phyloP scores from a whole-genome alignment of 2,113 vertebrate genomes.

The Erythrolamprus reginae region DNA sequence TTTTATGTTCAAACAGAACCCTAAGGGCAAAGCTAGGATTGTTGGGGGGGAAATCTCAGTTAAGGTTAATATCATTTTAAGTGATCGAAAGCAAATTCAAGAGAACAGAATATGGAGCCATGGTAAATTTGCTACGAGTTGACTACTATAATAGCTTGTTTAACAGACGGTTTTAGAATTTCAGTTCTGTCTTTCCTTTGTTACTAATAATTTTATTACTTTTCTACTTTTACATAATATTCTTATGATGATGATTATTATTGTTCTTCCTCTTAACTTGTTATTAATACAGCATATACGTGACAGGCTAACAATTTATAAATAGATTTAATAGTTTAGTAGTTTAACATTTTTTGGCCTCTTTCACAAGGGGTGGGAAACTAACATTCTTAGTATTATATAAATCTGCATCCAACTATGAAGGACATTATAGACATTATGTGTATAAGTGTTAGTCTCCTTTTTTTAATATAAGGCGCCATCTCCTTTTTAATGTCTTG shows the following conservation, averaged over 20 bases:
- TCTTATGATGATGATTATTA: neutral
- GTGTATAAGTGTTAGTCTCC: neutral
- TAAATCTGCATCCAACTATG: neutral
- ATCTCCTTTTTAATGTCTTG: neutral
- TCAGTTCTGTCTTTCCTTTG: neutral
- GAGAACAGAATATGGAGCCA: neutral
- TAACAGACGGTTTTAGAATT: neutral
- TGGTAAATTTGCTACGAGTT: neutral
- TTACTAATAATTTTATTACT: neutral
- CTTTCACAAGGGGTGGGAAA: neutral
- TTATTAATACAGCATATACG: neutral
- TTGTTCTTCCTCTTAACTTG: neutral
- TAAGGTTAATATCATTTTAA: neutral
- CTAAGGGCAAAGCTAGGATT: neutral
- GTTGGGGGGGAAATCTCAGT: neutral
- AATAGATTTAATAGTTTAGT: neutral
- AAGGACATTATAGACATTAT: neutral
- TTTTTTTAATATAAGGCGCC: neutral
- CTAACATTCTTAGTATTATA: neutral
- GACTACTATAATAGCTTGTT: neutral
- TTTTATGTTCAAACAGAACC: neutral
- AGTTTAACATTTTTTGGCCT: neutral
- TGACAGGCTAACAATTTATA: neutral
- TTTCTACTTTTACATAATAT: neutral
- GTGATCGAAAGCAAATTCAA: neutral